A percentile compares a stretch with the other conserved stretches of the same genome.
phyloP scores from a whole-genome alignment of 2,888 invertebrate genomes.

The Drosophila anomalata region DNA sequence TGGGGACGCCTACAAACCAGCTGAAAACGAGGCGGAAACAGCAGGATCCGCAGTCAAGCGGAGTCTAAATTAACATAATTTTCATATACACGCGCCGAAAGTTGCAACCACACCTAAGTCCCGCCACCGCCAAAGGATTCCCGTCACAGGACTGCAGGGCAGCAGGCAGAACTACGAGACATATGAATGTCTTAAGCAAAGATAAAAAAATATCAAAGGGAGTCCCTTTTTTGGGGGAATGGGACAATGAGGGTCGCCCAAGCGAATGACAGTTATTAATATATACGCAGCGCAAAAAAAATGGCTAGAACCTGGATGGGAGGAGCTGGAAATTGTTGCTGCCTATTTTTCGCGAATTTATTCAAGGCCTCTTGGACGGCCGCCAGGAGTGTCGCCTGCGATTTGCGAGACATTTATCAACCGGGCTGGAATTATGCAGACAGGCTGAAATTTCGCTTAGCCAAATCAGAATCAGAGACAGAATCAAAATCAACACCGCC shows the following conservation, averaged over 20 bases:
- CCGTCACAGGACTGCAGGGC: slow-evolving; percentile 9
- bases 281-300: slow-evolving; percentile 34
- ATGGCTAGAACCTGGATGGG: slow-evolving; percentile 23
- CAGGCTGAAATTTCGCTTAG: slow-evolving; percentile 39
- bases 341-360: slow-evolving; percentile 57
- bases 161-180: slow-evolving; percentile 18
- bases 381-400: slow-evolving; percentile 67
- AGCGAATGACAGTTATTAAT: slow-evolving; percentile 73
- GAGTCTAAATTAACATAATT: slow-evolving; percentile 72
- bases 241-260: slow-evolving; percentile 33
- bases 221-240: slow-evolving; percentile 12
- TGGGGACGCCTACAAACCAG: slow-evolving; percentile 25
- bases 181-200: slow-evolving; percentile 35
- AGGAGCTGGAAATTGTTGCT: slow-evolving; percentile 29
- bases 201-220: slow-evolving; percentile 48
- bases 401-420: slow-evolving; percentile 74
- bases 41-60: slow-evolving; percentile 38
- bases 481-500: slow-evolving; percentile 13
- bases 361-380: slow-evolving; percentile 51
- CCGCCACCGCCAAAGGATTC: slow-evolving; percentile 24
- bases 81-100: slow-evolving; percentile 61
- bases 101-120: slow-evolving; percentile 52
- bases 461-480: slow-evolving; percentile 43
- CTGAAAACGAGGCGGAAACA: slow-evolving; percentile 33
- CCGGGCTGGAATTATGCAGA: slow-evolving; percentile 33